phyloP scores from a whole-genome alignment of 2,113 vertebrate genomes.

The Xenopus borealis region DNA sequence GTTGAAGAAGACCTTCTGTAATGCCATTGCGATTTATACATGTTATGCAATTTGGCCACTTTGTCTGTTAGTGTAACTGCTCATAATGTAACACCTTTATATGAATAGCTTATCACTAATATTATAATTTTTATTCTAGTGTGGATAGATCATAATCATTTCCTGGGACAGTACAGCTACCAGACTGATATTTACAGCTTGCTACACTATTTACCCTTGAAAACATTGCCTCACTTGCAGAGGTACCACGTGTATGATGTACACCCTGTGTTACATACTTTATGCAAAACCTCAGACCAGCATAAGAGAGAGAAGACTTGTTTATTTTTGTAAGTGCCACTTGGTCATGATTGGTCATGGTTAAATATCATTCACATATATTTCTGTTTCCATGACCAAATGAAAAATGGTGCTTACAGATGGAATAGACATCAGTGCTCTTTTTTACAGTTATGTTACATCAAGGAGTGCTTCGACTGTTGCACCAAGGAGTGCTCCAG shows the following conservation, averaged over 20 bases:
- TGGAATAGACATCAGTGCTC: not conserved
- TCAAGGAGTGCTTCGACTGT: too few species aligned
- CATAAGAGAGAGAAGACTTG: not conserved
- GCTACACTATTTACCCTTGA: constrained; percentile 21
- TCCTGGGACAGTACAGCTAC: constrained; percentile 29
- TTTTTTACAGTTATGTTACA: too few species aligned
- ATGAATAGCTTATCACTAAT: constrained; percentile 3
- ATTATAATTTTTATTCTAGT: constrained; percentile 1
- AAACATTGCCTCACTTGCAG: constrained; percentile 24
- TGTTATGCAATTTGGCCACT: not conserved
- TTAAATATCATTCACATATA: not conserved
- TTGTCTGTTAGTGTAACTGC: not conserved
- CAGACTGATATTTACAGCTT: constrained; percentile 27
- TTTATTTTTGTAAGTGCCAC: not conserved
- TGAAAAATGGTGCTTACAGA: not conserved
- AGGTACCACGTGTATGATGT: constrained; percentile 18
- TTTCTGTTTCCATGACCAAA: not conserved
- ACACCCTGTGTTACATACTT: not conserved
- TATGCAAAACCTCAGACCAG: not conserved
- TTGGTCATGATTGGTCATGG: not conserved
- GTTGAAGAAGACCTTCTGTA: not conserved
- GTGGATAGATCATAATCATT: constrained; percentile 1
- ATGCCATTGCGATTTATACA: not conserved
- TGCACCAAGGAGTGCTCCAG: too few species aligned
- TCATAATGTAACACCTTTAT: not conserved